These are phyloP conservation scores for Trachythela sp. DNA, from an alignment of 64 coral and sea anemone species.

Conservation along the genomic window DNA sequence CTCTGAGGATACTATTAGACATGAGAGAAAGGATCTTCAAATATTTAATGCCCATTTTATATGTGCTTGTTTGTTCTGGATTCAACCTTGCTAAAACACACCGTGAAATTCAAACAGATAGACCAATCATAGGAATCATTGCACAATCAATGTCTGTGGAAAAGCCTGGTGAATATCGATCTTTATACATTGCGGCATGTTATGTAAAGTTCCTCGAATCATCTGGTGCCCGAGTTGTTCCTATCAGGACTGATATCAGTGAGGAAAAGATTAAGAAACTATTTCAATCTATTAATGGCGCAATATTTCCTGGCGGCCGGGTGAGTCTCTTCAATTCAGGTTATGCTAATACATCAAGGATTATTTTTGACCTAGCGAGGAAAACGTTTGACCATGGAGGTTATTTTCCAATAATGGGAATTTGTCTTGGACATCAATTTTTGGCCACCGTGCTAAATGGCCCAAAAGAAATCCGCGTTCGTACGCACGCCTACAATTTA, in stretches of 20 bases:
- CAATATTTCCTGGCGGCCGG: background rate
- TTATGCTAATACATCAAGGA: background rate
- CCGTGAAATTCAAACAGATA: background rate
- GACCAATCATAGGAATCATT: background rate
- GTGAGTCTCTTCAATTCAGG: background rate
- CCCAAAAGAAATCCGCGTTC: background rate
- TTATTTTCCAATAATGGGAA: background rate
- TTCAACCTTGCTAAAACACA: too few species aligned
- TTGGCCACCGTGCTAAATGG: background rate
- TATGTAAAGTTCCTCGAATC: background rate
- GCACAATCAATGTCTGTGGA: background rate
- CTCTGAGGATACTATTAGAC: too few species aligned
- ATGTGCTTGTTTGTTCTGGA: background rate
- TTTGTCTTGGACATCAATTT: background rate
- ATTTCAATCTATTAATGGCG: too few species aligned
- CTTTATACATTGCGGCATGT: slow-evolving; percentile 4
- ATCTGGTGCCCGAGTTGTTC: background rate
- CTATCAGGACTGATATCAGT: background rate
- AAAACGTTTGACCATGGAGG: background rate
- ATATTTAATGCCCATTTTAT: background rate
- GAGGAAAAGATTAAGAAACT: background rate
- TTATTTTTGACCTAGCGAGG: background rate
- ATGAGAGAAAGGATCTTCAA: background rate
- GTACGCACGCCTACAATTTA: background rate
- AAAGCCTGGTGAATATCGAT: background rate